Base-by-base conservation (phyloP, 2,888 invertebrate genomes). In the Pseudolycoriella hygida region DNA sequence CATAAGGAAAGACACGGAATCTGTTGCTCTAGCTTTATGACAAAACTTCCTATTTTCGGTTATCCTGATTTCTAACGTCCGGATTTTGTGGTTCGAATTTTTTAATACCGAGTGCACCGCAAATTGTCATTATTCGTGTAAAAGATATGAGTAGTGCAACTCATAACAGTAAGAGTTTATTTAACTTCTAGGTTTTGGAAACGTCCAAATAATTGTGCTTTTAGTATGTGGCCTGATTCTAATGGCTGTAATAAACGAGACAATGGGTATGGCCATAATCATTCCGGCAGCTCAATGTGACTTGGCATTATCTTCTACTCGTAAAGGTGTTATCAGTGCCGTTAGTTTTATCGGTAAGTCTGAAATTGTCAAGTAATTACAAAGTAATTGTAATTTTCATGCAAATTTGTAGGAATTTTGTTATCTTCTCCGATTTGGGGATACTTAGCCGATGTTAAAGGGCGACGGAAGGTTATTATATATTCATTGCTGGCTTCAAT, bases 231-330 rank as follows among this genome's bases (percentile, higher is more conserved):
- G 80, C 1, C 57, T 74, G 5, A 69, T 76, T 31, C 61, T 80
- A 11, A 73, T 78, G 73, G 73, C 76, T 40, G 76, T 79, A 51
- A 77, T 80, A 49, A 73, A 77, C 61, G 79, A 79, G 62, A 77
- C 76, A 11, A 67, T 79, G 63, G 73, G 74, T 2, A 71, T 79
- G 60, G 75, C 77, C 46, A 77, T 77, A 53, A 72, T 80, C 43
- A 69, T 75, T 44, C 78, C 80, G 11, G 75, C 77, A 0, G 77
- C 80, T 1, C 77, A 79, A 60, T 80, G 80, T 52, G 80, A 80
- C 57, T 67, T 80, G 41, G 55, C 67, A 3, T 64, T 77, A 12
- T 67, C 67, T 17, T 62, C 76, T 45, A 58, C 65, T 40, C 70
- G 76, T 51, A 72, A 77, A 52, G 78, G 79, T 0, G 64, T 77